Conservation (phyloP, 2,888 invertebrate species). For the Opisthograptis luteolata region DNA sequence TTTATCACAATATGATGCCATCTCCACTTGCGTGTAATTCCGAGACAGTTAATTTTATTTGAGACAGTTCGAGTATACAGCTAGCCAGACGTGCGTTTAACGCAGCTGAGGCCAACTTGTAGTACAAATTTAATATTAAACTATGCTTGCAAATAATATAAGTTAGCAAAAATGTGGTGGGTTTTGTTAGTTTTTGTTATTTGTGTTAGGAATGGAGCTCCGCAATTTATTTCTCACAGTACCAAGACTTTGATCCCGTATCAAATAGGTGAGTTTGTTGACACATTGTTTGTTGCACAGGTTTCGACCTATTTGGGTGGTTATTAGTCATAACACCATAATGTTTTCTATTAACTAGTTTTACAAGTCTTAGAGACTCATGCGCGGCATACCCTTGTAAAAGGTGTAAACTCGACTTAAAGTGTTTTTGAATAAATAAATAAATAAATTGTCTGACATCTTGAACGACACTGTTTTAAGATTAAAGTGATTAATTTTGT, state of each 20-base stretch:
- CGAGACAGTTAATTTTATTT: constrained; percentile 48
- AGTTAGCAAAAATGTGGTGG: constrained; percentile 43
- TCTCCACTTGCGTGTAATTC: constrained; percentile 41
- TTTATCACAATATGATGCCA: too few species aligned
- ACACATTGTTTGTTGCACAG: constrained; percentile 1
- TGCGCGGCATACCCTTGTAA: too few species aligned
- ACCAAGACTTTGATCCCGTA: constrained; percentile 52
- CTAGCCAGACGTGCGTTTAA: constrained; percentile 47
- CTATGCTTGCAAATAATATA: constrained; percentile 3
- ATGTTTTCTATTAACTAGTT: too few species aligned
- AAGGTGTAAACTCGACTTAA: too few species aligned
- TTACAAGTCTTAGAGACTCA: too few species aligned
- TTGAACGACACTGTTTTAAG: too few species aligned
- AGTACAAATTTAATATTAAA: constrained; percentile 14
- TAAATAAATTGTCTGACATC: not conserved
- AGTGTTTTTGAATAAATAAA: too few species aligned
- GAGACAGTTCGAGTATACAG: constrained; percentile 49
- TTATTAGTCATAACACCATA: too few species aligned
- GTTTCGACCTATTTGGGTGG: too few species aligned
- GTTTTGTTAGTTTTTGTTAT: constrained; percentile 43
- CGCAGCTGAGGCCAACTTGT: constrained; percentile 38
- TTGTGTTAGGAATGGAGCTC: constrained; percentile 41
- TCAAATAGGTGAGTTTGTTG: constrained; percentile 61
- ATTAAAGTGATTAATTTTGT: too few species aligned
- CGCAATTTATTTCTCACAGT: constrained; percentile 51